Base-by-base conservation (phyloP, 2,797 vertebrate species). In the Enteromius thamalakanensis region DNA sequence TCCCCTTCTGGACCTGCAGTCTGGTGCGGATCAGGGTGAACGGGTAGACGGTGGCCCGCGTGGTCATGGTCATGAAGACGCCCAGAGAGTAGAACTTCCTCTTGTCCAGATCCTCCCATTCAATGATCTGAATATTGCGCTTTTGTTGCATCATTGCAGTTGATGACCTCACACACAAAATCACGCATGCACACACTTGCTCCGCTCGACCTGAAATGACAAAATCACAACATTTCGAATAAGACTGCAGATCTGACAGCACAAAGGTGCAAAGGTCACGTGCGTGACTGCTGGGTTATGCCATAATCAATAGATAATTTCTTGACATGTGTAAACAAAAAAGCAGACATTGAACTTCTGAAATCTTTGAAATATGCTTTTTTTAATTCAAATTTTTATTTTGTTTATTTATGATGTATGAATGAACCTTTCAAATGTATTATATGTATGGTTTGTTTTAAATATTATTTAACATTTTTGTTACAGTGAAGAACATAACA, bases 41-140 rank as follows among this genome's bases (percentile, higher is more conserved):
- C 0, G 98, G 98, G 92, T 99, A 99, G 62, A 99, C 95, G 0
- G 97, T 97, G 87, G 97, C 96, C 4, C 98, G 94, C 86, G 99
- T 99, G 90, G 94, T 94, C 97, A 99, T 97, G 0, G 98, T 99
- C 96, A 99, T 98, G 55, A 97, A 98, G 64, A 99, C 93, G 0
- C 98, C 98, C 0, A 99, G 94, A 0, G 97, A 95, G 3, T 98
- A 99, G 93, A 99, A 99, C 84, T 99, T 99, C 91, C 94, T 95
- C 87, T 99, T 99, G 94, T 99, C 98, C 89, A 99, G 93, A 91
- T 99, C 96, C 86, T 99, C 98, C 98, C 98, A 99, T 90, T 99
- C 98, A 0, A 99, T 99, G 93, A 99, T 99, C 93, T 95, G 97
- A 90, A 99, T 97, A 93, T 97, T 99, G 77, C 97, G 94, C 87